Conservation (phyloP, 2,888 invertebrate species). For the Spatulosminthurus flaviceps region DNA sequence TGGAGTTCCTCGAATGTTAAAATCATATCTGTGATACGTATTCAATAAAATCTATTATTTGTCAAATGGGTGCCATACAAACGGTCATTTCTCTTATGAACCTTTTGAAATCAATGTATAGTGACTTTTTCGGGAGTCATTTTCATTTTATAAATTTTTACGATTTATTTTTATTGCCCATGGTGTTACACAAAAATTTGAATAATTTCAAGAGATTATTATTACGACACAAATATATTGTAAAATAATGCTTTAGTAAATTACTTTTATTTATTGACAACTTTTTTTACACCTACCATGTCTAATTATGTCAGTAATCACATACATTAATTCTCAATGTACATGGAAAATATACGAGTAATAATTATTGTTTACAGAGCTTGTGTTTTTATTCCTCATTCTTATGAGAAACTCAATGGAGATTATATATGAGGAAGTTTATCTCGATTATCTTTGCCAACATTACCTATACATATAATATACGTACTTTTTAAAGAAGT, state of each 20-base stretch:
- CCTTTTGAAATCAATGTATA: no score
- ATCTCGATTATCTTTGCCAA: no score
- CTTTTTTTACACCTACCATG: slow-evolving; percentile 16
- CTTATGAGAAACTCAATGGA: background rate
- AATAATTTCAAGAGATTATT: background rate
- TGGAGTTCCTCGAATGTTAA: background rate
- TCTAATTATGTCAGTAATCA: background rate
- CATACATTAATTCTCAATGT: background rate
- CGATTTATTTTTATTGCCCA: slow-evolving; percentile 24
- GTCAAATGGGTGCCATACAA: background rate
- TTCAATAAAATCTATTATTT: background rate
- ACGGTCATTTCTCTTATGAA: background rate
- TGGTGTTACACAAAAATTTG: slow-evolving; percentile 23
- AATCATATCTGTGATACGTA: slow-evolving; percentile 6
- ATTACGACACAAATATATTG: slow-evolving; percentile 1
- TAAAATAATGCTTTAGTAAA: slow-evolving; percentile 28
- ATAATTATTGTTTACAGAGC: background rate
- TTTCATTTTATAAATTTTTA: background rate
- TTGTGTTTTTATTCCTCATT: background rate
- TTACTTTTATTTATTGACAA: slow-evolving; percentile 22
- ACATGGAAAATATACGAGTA: background rate
- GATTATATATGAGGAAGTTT: no score
- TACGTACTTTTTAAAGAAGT: no score
- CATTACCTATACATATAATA: no score
- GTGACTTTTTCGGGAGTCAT: background rate